Evolutionary conservation across 2,888 invertebrate species (phyloP), one percentile per base, ranked within the genome.

Genomic region (Sarcophaga subvicina): DNA sequence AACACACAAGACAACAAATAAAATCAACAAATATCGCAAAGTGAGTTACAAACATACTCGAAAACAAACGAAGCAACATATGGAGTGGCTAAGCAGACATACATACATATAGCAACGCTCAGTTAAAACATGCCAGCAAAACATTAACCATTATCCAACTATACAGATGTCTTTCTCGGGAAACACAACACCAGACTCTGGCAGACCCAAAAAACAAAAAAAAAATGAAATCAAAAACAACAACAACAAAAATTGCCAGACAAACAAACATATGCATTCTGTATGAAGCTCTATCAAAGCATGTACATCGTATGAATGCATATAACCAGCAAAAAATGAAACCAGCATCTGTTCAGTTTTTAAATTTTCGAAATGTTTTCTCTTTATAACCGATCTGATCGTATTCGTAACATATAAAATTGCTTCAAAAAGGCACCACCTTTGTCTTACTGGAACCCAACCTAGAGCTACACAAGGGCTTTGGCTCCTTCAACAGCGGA

Each of bases 131-230:
- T 54, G 66, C n/a, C 69, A 78, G 62, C 59, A 70, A 27, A 69
- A 80, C 77, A 80, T 67, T 73, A 86, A 78, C 72, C 64, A 75
- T 37, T 37, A 82, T 60, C 62, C 69, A 63, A 86, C 62, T 25
- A 80, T 37, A 83, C 86, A 83, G 63, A 83, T 83, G 86, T 72
- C 86, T 83, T 86, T 45, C 77, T 63, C 49, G 45, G 70, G 14
- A 77, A 27, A 60, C 27, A 76, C 76, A 75, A 54, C 47, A 77
- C 80, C 84, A 80, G 73, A 79, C 79, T 45, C 25, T 4, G 60
- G 66, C 76, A 71, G 27, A 59, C 80, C 71, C 70, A 62, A 77
- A 59, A 45, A 22, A 27, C 45, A 64, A 0, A 47, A 45, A 67
- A 22, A 22, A 66, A 64, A 1, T 11, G 22, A 12, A 6, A 75